Base-by-base conservation (phyloP, 2,113 vertebrate genomes). In the Anser cygnoides region DNA sequence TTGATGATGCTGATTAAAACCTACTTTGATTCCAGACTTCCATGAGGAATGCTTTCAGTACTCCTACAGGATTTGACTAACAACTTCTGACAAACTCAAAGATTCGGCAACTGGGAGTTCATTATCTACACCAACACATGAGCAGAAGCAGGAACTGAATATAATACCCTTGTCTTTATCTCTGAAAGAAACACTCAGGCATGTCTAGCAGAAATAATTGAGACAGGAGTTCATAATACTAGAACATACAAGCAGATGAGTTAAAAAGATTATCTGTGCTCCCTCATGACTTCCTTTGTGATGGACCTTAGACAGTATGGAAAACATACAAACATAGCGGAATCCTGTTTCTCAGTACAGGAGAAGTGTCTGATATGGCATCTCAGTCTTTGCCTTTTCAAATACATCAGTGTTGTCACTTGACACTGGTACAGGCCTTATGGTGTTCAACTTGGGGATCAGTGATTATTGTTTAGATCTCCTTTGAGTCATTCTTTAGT, bases 191-290 rank as follows among this genome's bases (percentile, higher is more conserved):
- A 97, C 84, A 94, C 79, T 95, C 92, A 80, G 77, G 74, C 87
- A 95, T 87, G 93, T 96, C 96, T 96, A 92, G 87, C 95, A 96
- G 95, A 97, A 97, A 96, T 94, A 96, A 94, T 95, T 95, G 86
- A 96, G 91, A 97, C 95, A 97, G 90, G 90, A 96, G 74, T 91
- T 96, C 87, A 92, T 76, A 96, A 82, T 73, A 76, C 44, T 85
- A 83, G 84, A 92, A 94, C 3, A 4, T 16, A 91, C 0, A 23
- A 96, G 92, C 58, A 95, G 77, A 86, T 84, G 83, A 96, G 81
- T 89, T 92, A 66, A 84, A 92, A 89, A 95, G 80, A 92, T 96
- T 61, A 91, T 93, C 83, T 70, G 86, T 72, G 74, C 55, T 97
- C 96, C 92, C 95, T 92, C 77, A 70, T 76, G 95, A 70, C 66